Evolutionary conservation across 2,888 invertebrate species (phyloP).

Genomic region (Blomia tropicalis): DNA sequence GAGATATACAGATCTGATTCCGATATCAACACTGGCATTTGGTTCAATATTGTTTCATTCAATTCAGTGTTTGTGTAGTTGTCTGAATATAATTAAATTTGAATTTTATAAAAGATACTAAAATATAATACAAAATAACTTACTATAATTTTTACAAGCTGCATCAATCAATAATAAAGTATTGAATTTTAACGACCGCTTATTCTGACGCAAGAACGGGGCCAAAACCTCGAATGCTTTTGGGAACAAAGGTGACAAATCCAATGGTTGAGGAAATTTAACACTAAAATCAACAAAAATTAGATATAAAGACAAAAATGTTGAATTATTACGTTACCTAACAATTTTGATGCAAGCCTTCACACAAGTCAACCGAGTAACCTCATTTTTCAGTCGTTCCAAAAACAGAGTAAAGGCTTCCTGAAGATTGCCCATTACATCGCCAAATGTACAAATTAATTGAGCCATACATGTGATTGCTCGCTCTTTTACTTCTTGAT

Average conservation of each 20-base stretch:
- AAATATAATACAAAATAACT: not conserved
- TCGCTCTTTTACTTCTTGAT: constrained; percentile 96
- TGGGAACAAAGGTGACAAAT: constrained; percentile 61
- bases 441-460: constrained; percentile 77
- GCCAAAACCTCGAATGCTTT: constrained; percentile 82
- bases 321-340: constrained; percentile 38
- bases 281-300: constrained; percentile 41
- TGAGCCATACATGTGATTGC: constrained; percentile 95
- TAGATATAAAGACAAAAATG: not conserved
- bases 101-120: constrained; percentile 22
- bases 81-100: constrained; percentile 30
- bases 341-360: constrained; percentile 89
- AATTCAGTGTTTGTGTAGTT: constrained; percentile 50
- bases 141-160: constrained; percentile 61
- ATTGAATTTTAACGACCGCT: constrained; percentile 76
- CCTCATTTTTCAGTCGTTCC: constrained; percentile 87
- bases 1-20: constrained; percentile 94
- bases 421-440: constrained; percentile 53
- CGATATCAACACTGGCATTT: constrained; percentile 73
- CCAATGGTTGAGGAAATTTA: constrained; percentile 44
- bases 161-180: constrained; percentile 77
- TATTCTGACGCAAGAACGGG: constrained; percentile 87
- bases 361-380: constrained; percentile 85
- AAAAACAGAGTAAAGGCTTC: constrained; percentile 82
- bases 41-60: constrained; percentile 61